Evolutionary conservation across 2,888 invertebrate species (phyloP).

Genomic region (Cylloceria caligata): DNA sequence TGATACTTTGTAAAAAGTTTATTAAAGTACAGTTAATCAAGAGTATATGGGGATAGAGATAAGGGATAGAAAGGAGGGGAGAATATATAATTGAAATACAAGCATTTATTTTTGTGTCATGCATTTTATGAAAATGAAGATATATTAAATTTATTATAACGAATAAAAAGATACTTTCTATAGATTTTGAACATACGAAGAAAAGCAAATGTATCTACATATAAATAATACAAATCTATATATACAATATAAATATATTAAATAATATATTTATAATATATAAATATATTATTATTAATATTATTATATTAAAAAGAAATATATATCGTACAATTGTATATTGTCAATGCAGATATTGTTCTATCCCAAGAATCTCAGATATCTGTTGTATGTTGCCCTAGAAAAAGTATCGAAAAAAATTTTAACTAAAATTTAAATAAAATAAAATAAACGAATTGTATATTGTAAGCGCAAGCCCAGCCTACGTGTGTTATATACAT

Average conservation of each 20-base stretch:
- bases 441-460: slow-evolving; percentile 46
- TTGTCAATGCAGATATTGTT: slow-evolving; percentile 70
- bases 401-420: slow-evolving; percentile 66
- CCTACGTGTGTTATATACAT: slow-evolving; percentile 74
- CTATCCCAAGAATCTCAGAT: slow-evolving; percentile 81
- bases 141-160: slow-evolving; percentile 62
- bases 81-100: slow-evolving; percentile 76
- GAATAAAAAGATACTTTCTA: slow-evolving; percentile 59
- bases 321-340: slow-evolving; percentile 72
- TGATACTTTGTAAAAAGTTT: slow-evolving; percentile 83
- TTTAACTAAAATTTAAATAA: slow-evolving; percentile 51
- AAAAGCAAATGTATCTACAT: slow-evolving; percentile 70
- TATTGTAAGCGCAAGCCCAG: slow-evolving; percentile 70
- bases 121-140: slow-evolving; percentile 81
- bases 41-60: slow-evolving; percentile 68
- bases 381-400: slow-evolving; percentile 76
- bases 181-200: slow-evolving; percentile 70
- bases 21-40: slow-evolving; percentile 71
- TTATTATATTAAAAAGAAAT: slow-evolving; percentile 68
- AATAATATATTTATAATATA: slow-evolving; percentile 65
- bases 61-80: slow-evolving; percentile 58
- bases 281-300: slow-evolving; percentile 67
- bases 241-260: slow-evolving; percentile 67
- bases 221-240: slow-evolving; percentile 62
- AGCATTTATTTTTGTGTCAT: slow-evolving; percentile 85